These are phyloP conservation scores for Aix galericulata DNA, from an alignment of 2,113 vertebrate genomes.

Conservation along the genomic window DNA sequence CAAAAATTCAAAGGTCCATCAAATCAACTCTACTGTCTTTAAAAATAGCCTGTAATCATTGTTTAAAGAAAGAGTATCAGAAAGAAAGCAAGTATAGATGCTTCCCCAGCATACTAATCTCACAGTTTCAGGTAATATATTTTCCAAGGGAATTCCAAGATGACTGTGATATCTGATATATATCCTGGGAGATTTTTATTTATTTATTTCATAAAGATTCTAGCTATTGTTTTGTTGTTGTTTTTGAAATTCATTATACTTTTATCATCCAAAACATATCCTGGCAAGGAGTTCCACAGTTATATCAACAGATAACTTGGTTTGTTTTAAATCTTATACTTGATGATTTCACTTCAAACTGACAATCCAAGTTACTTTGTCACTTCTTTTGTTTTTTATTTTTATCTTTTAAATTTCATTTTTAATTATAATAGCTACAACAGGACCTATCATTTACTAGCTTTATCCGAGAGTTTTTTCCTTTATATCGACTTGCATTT, in stretches of 20 bases:
- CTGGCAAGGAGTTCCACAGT: background rate
- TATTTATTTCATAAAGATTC: background rate
- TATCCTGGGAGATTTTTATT: background rate
- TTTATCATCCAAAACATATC: background rate
- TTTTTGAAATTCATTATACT: background rate
- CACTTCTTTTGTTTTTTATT: background rate
- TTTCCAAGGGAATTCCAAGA: background rate
- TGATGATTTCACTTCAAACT: background rate
- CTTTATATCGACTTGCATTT: background rate
- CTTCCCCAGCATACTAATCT: background rate
- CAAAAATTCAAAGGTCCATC: background rate
- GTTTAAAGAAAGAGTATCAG: background rate
- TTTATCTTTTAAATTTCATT: no score
- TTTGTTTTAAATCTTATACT: background rate
- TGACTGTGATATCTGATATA: background rate
- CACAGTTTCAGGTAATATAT: background rate
- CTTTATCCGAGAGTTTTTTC: background rate
- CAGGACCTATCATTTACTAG: background rate
- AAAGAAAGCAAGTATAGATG: background rate
- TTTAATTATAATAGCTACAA: background rate
- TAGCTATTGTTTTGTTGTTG: background rate
- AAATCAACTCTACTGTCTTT: background rate
- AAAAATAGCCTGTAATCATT: background rate
- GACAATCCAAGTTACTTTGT: background rate
- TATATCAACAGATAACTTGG: background rate